phyloP scores from a whole-genome alignment of 1,140 invertebrate species.

The Papilio aristodemus region DNA sequence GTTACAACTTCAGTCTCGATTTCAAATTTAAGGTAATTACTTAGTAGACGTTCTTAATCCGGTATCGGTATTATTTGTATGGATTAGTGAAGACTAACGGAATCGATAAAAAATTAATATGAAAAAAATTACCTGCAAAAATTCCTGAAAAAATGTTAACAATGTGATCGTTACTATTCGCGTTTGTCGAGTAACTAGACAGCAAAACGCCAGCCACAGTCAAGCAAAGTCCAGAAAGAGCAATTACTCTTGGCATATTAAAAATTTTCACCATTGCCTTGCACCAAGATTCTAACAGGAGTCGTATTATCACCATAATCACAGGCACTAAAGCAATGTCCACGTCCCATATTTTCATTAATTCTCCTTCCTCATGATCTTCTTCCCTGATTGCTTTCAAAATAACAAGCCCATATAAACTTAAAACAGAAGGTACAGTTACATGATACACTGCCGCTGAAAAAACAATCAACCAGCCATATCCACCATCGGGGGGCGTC shows the following conservation, averaged over 20 bases:
- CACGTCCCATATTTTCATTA: constrained; percentile 74
- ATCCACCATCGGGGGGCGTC: constrained; percentile 83
- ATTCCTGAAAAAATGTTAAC: constrained; percentile 76
- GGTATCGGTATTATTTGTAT: no score
- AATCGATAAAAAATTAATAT: no score
- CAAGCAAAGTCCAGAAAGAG: constrained; percentile 74
- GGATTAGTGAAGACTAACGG: no score
- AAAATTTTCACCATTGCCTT: constrained; percentile 78
- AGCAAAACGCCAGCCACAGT: constrained; percentile 74
- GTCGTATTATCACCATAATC: constrained; percentile 78
- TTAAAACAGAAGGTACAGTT: constrained; percentile 79
- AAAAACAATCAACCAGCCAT: constrained; percentile 84
- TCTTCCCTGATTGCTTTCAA: constrained; percentile 71
- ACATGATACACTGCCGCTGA: constrained; percentile 82
- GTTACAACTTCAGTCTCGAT: no score
- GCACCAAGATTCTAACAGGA: constrained; percentile 81
- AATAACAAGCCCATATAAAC: constrained; percentile 81
- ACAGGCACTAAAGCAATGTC: constrained; percentile 81
- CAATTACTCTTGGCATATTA: constrained; percentile 79
- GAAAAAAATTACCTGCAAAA: constrained; percentile 60
- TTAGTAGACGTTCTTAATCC: no score
- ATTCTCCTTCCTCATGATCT: constrained; percentile 65
- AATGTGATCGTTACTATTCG: constrained; percentile 68
- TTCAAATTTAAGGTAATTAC: no score
- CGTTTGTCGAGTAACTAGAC: constrained; percentile 69